Percentiles rank a stretch among this genome's conserved stretches.
Evolutionary conservation across 2,797 vertebrate genomes (phyloP).

Genomic region (Danionella dracula): DNA sequence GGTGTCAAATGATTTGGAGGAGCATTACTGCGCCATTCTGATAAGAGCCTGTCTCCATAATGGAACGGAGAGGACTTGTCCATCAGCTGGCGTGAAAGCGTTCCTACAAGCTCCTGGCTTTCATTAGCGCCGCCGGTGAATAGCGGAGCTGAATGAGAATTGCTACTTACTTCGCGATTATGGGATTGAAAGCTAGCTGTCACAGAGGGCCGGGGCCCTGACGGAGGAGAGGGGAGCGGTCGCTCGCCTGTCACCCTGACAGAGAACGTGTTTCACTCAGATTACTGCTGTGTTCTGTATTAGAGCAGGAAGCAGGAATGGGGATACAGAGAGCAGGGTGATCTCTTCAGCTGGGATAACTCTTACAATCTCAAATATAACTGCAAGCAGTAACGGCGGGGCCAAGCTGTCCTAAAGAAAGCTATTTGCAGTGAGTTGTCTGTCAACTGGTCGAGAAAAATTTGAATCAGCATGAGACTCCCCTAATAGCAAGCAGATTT

Average conservation of each 20-base stretch:
- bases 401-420: no score
- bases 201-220: slow-evolving; percentile 67
- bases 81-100: slow-evolving; percentile 76
- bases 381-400: no score
- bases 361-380: no score
- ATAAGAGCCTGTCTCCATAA: slow-evolving; percentile 69
- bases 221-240: slow-evolving; percentile 70
- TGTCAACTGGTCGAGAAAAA: no score
- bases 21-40: slow-evolving; percentile 67
- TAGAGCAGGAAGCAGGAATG: slow-evolving; percentile 26
- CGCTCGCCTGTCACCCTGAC: slow-evolving; percentile 76
- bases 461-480: no score
- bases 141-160: slow-evolving; percentile 80
- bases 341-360: no score
- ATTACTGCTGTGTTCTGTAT: slow-evolving; percentile 54
- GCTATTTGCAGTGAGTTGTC: no score
- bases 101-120: slow-evolving; percentile 76
- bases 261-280: slow-evolving; percentile 75
- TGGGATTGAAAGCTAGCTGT: slow-evolving; percentile 87
- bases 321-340: slow-evolving; percentile 30
- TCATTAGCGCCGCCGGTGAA: slow-evolving; percentile 78
- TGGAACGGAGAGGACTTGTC: slow-evolving; percentile 72
- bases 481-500: no score
- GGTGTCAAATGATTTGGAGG: slow-evolving; percentile 53
- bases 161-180: slow-evolving; percentile 75